These are phyloP conservation scores for Ptilorrhoa leucosticta DNA, from an alignment of 2,113 vertebrate genomes.

Conservation along the genomic window DNA sequence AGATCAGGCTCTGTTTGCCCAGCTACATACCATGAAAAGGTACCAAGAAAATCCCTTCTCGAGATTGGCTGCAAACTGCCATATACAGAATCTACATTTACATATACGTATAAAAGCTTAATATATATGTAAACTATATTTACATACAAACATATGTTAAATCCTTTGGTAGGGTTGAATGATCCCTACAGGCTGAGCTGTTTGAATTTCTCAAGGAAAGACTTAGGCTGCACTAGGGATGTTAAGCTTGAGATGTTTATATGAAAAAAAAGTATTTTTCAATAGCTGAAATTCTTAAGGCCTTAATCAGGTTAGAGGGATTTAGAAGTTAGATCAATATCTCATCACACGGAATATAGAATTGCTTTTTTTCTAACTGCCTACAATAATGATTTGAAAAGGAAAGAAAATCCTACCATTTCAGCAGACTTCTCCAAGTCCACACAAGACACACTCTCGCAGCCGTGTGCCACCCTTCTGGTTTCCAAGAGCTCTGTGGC, in stretches of 20 bases:
- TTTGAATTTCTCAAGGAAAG: neutral
- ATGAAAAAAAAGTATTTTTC: neutral
- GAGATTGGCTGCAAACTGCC: neutral
- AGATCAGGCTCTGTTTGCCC: neutral
- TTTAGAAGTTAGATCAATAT: constrained; percentile 20
- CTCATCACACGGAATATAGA: neutral
- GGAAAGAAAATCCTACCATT: neutral
- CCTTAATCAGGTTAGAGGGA: constrained; percentile 30
- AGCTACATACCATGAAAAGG: neutral
- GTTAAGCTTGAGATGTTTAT: neutral
- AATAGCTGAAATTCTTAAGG: neutral
- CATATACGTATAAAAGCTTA: neutral
- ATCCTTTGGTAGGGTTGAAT: neutral
- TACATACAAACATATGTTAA: neutral
- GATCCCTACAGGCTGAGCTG: neutral
- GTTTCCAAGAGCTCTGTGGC: neutral
- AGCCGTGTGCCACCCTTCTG: neutral
- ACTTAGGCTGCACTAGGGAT: neutral
- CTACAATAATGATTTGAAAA: neutral
- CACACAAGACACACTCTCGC: neutral
- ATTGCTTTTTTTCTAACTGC: neutral
- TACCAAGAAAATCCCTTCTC: neutral
- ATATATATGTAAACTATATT: neutral
- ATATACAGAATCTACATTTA: neutral
- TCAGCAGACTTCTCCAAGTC: neutral